A percentile compares a stretch with the other conserved stretches of the same genome.
These are phyloP conservation scores for Leucoma salicis DNA, from an alignment of 2,888 invertebrate genomes.

Conservation along the genomic window DNA sequence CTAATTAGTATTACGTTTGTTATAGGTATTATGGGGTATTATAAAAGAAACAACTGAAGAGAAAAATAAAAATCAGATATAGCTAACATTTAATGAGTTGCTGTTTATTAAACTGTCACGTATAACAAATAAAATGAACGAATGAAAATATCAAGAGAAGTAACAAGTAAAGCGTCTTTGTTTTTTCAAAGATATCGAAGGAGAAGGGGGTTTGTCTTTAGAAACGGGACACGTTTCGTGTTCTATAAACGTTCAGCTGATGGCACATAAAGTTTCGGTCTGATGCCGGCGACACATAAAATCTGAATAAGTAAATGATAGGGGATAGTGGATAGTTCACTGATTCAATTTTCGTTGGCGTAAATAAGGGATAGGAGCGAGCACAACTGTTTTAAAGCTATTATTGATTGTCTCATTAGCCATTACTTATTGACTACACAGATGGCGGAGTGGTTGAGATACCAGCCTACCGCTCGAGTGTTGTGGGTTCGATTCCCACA, in stretches of 20 bases:
- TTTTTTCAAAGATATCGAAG: constrained; percentile 13
- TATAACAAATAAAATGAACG: no score
- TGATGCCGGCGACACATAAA: constrained; percentile 51
- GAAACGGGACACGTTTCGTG: constrained; percentile 29
- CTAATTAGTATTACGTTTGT: no score
- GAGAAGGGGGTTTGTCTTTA: constrained; percentile 21
- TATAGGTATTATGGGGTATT: no score
- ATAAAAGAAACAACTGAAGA: no score
- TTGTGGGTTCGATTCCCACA: no score
- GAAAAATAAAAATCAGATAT: no score
- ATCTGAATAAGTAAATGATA: constrained; percentile 69
- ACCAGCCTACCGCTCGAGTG: no score
- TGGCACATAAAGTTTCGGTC: constrained; percentile 52
- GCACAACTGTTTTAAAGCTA: not conserved
- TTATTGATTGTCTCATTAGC: no score
- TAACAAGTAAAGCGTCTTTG: constrained; percentile 2
- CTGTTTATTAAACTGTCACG: no score
- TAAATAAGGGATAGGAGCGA: constrained; percentile 26
- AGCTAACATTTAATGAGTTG: no score
- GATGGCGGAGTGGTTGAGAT: no score
- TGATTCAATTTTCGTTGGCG: constrained; percentile 48
- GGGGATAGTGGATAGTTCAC: constrained; percentile 62
- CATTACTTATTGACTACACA: no score
- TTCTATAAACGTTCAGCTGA: constrained; percentile 41
- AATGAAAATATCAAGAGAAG: not conserved